Conservation (phyloP, 2,113 vertebrate species). For the Xiphophorus couchianus region DNA sequence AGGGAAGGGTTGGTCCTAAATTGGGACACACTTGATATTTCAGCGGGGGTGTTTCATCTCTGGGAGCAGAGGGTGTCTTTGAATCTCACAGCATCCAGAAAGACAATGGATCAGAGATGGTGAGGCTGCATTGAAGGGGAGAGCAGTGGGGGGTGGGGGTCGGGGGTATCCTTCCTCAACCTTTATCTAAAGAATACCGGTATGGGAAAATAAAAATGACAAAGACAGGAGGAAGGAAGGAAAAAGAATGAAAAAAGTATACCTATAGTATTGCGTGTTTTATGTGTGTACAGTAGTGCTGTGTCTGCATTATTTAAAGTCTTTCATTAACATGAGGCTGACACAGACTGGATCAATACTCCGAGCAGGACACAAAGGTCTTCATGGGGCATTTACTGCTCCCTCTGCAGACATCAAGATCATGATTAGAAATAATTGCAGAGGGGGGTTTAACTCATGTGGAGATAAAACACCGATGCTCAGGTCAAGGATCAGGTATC, state of each 20-base stretch:
- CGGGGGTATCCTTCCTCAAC: constrained; percentile 4
- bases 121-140: constrained; percentile 25
- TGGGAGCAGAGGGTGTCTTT: constrained; percentile 31
- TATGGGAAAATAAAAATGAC: constrained; percentile 20
- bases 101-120: constrained; percentile 47
- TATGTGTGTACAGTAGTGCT: constrained; percentile 30
- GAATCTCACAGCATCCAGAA: constrained; percentile 25
- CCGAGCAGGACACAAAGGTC: constrained; percentile 45
- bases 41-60: constrained; percentile 38
- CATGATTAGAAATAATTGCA: constrained; percentile 40
- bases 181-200: constrained; percentile 9
- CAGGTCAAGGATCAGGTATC: constrained; percentile 40
- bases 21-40: constrained; percentile 40
- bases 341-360: constrained; percentile 65
- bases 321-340: constrained; percentile 72
- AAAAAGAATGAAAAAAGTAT: background rate
- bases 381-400: constrained; percentile 15
- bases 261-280: background rate
- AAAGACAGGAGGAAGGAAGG: background rate
- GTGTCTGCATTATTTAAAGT: constrained; percentile 76
- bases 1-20: constrained; percentile 14
- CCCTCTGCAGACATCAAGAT: constrained; percentile 15
- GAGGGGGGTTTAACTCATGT: constrained; percentile 44
- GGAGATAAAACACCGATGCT: constrained; percentile 44
- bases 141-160: background rate